phyloP scores from a whole-genome alignment of 2,113 vertebrate genomes.

The Clarias macrocephalus region DNA sequence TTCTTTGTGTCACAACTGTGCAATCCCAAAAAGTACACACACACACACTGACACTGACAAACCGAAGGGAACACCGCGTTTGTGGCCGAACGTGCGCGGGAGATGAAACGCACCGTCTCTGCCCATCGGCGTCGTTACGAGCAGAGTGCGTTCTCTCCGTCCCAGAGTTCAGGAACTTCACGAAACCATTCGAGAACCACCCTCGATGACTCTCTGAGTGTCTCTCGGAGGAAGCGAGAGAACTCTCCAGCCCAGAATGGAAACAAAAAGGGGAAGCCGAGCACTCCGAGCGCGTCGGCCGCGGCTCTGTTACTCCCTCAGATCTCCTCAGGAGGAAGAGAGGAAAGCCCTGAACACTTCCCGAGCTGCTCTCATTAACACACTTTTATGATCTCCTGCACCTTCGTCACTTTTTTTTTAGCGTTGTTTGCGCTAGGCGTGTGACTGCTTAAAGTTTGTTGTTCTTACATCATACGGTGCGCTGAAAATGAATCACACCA shows the following conservation, averaged over 20 bases:
- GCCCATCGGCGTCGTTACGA: not conserved
- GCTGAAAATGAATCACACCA: not conserved
- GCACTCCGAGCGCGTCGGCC: not conserved
- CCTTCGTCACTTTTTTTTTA: not conserved
- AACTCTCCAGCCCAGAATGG: not conserved
- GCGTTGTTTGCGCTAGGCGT: not conserved
- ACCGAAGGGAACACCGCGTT: not conserved
- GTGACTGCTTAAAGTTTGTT: not conserved
- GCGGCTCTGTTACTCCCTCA: conserved; percentile 28
- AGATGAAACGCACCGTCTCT: not conserved
- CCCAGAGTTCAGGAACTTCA: not conserved
- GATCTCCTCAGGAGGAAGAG: conserved; percentile 38
- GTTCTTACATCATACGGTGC: too few species aligned
- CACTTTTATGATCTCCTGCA: conserved; percentile 5
- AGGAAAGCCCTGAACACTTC: conserved; percentile 43
- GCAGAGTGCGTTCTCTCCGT: not conserved
- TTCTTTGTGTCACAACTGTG: not conserved
- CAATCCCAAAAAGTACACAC: not conserved
- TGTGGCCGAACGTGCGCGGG: not conserved
- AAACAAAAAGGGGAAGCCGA: conserved; percentile 47
- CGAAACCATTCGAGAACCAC: too few species aligned
- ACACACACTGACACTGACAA: not conserved
- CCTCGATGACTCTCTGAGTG: not conserved
- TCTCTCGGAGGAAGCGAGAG: conserved; percentile 26
- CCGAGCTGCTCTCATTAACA: conserved; percentile 40